Conservation (phyloP, 2,797 vertebrate genomes). For the Leuciscus waleckii region DNA sequence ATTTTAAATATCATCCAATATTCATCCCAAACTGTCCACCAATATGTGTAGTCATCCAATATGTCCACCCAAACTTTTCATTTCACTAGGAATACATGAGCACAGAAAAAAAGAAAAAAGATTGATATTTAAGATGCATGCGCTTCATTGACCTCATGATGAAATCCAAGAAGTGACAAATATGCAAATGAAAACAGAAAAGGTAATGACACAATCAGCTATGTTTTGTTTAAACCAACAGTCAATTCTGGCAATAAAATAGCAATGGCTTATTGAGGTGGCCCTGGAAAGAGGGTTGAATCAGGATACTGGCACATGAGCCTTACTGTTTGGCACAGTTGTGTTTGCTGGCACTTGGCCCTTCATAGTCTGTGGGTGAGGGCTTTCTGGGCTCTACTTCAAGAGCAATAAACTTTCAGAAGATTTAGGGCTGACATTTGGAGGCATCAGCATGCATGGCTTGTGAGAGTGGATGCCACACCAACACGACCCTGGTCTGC, state of each 20-base stretch:
- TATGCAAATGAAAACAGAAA: conserved; percentile 1
- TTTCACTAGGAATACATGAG: neutral
- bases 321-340: conserved; percentile 30
- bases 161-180: neutral
- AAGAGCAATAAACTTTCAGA: conserved; percentile 64
- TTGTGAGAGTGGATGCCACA: conserved; percentile 48
- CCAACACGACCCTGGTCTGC: conserved; percentile 66
- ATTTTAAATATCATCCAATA: neutral
- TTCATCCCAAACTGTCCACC: no score
- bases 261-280: conserved; percentile 21
- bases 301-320: conserved; percentile 65
- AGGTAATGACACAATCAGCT: conserved; percentile 1
- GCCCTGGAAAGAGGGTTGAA: conserved; percentile 43
- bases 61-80: neutral
- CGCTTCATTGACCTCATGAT: neutral
- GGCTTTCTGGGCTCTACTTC: conserved; percentile 61
- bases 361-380: conserved; percentile 64
- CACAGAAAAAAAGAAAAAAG: neutral
- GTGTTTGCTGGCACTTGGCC: conserved; percentile 46
- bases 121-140: neutral
- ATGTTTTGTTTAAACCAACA: conserved; percentile 9
- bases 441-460: conserved; percentile 59
- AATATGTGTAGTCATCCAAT: neutral
- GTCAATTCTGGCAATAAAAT: conserved; percentile 35
- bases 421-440: conserved; percentile 64